Evolutionary conservation across 2,888 invertebrate species (phyloP).

Genomic region (Apeira syringaria): DNA sequence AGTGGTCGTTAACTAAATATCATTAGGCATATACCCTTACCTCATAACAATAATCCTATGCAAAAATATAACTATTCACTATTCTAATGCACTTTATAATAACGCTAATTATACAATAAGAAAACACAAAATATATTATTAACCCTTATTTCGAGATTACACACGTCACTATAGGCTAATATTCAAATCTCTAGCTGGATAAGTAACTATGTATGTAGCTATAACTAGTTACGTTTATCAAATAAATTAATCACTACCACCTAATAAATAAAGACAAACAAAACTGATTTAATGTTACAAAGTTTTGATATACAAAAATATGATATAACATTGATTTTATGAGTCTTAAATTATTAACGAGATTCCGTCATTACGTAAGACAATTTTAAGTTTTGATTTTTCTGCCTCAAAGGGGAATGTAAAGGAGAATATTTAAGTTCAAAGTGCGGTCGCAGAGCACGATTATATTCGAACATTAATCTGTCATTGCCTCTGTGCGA

Average conservation of each 20-base stretch:
- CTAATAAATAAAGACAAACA: slow-evolving; percentile 22
- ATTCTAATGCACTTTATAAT: slow-evolving; percentile 23
- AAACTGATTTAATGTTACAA: slow-evolving; percentile 18
- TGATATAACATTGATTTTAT: slow-evolving; percentile 11
- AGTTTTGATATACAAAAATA: slow-evolving; percentile 19
- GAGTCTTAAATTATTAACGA: slow-evolving; percentile 5
- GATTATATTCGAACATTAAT: no score
- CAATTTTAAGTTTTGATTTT: not conserved
- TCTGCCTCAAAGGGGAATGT: slow-evolving; percentile 17
- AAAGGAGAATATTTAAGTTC: slow-evolving; percentile 3
- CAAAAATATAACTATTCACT: slow-evolving; percentile 72
- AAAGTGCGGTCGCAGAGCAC: no score
- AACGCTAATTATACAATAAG: slow-evolving; percentile 17
- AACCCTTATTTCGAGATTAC: slow-evolving; percentile 27
- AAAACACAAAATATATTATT: slow-evolving; percentile 15
- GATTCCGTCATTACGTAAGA: slow-evolving; percentile 13
- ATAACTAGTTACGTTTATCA: slow-evolving; percentile 12
- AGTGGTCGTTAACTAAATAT: slow-evolving; percentile 66
- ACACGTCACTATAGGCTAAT: slow-evolving; percentile 14
- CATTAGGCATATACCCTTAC: slow-evolving; percentile 54
- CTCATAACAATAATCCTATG: slow-evolving; percentile 64
- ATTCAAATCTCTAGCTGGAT: slow-evolving; percentile 22
- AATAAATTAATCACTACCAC: slow-evolving; percentile 27
- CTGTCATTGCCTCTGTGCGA: no score
- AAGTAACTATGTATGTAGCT: slow-evolving; percentile 20